phyloP scores from a whole-genome alignment of 2,797 vertebrate species.

The Momotus momota region DNA sequence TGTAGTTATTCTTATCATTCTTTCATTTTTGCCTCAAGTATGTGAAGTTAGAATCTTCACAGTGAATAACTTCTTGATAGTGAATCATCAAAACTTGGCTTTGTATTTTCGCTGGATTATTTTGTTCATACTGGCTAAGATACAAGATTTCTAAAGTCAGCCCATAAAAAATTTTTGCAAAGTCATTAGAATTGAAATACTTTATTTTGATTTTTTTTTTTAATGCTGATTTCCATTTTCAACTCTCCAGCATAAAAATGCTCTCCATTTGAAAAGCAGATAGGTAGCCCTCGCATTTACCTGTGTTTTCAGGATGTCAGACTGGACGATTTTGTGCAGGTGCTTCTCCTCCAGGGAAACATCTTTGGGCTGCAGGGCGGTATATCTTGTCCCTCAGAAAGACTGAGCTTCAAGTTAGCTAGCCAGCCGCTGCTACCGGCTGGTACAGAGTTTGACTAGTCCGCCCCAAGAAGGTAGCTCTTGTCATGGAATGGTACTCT shows the following conservation, averaged over 20 bases:
- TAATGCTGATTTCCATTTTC: background rate
- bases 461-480: background rate
- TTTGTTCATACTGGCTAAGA: background rate
- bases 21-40: background rate
- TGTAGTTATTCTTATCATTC: background rate
- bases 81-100: background rate
- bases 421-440: background rate
- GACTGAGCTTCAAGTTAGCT: background rate
- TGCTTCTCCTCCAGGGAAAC: background rate
- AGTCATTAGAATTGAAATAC: background rate
- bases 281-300: background rate
- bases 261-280: background rate
- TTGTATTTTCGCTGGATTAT: background rate
- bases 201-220: background rate
- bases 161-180: background rate
- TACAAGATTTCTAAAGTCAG: background rate
- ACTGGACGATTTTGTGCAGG: rapidly evolving
- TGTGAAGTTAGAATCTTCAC: background rate
- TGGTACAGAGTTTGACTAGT: background rate
- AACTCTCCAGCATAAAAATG: background rate
- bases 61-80: background rate
- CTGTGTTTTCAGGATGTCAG: background rate
- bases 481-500: background rate
- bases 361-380: background rate
- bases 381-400: background rate